These are phyloP conservation scores for Pristionchus arcanus DNA, from an alignment of 2,888 invertebrate species.

Conservation along the genomic window DNA sequence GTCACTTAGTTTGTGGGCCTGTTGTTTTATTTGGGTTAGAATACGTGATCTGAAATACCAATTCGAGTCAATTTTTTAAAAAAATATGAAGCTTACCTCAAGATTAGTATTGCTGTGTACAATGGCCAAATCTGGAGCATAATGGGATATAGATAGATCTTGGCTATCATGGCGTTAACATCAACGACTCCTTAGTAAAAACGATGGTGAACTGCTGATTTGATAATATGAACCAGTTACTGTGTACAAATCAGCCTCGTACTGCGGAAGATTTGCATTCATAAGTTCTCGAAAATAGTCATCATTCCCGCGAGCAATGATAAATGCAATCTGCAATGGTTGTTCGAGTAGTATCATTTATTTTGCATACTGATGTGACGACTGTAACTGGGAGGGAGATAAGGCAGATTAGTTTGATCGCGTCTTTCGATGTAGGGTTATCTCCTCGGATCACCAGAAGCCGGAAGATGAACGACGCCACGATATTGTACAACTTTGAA, in stretches of 20 bases:
- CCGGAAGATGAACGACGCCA: background rate
- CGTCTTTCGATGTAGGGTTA: background rate
- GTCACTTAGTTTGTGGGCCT: background rate
- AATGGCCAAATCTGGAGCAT: background rate
- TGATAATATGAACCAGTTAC: background rate
- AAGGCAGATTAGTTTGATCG: background rate
- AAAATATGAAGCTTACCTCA: background rate
- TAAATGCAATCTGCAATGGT: background rate
- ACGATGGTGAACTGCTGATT: background rate
- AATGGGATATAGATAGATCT: background rate
- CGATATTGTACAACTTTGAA: background rate
- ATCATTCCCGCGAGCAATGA: background rate
- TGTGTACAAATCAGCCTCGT: background rate
- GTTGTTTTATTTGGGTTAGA: background rate
- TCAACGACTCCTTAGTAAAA: background rate
- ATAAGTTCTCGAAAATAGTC: background rate
- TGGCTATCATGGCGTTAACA: background rate
- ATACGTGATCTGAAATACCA: background rate
- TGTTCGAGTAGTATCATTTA: too few relatives aligned
- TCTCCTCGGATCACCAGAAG: background rate
- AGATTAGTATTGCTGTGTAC: background rate
- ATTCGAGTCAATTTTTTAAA: background rate
- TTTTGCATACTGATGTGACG: too few relatives aligned
- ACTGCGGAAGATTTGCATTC: background rate
- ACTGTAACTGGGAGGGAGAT: background rate